Conservation (phyloP, 2,797 vertebrate species). For the Borostomias antarcticus region DNA sequence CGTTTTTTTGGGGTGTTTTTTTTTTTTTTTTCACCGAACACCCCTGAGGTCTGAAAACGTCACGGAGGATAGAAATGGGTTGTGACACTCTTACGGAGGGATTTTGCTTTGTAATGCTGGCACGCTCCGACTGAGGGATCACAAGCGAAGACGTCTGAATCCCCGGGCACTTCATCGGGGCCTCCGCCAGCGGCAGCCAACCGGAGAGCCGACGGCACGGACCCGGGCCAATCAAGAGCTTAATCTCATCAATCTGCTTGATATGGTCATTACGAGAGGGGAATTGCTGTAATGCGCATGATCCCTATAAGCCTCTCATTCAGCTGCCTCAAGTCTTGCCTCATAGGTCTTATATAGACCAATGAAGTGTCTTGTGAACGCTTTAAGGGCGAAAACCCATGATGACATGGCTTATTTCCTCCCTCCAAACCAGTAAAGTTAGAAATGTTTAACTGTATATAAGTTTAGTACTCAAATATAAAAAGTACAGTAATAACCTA, state of each 20-base stretch:
- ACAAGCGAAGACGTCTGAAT: constrained; percentile 60
- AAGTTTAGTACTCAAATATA: constrained; percentile 20
- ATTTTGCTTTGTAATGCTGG: constrained; percentile 42
- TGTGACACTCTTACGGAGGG: constrained; percentile 44
- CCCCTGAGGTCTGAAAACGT: constrained; percentile 23
- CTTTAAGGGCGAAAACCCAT: neutral
- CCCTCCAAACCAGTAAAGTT: constrained; percentile 12
- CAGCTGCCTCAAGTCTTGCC: constrained; percentile 20
- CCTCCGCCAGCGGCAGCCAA: constrained; percentile 35
- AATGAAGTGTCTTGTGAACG: constrained; percentile 8
- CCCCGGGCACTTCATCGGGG: constrained; percentile 43
- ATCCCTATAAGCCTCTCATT: constrained; percentile 41
- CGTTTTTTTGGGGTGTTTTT: too few species aligned
- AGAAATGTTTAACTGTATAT: constrained; percentile 2
- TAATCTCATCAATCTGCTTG: constrained; percentile 61
- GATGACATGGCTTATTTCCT: constrained; percentile 20
- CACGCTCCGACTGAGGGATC: constrained; percentile 46
- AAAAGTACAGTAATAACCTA: constrained; percentile 25
- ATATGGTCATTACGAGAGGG: constrained; percentile 53
- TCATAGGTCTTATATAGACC: constrained; percentile 20
- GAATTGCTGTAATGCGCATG: constrained; percentile 46
- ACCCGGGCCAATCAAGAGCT: constrained; percentile 41
- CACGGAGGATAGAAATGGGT: constrained; percentile 43
- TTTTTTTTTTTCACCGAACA: constrained; percentile 39
- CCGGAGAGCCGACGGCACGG: constrained; percentile 33